A percentile compares a stretch with the other conserved stretches of the same genome.
Conservation (phyloP, 1,140 invertebrate species). For the Dendroctonus ponderosae region DNA sequence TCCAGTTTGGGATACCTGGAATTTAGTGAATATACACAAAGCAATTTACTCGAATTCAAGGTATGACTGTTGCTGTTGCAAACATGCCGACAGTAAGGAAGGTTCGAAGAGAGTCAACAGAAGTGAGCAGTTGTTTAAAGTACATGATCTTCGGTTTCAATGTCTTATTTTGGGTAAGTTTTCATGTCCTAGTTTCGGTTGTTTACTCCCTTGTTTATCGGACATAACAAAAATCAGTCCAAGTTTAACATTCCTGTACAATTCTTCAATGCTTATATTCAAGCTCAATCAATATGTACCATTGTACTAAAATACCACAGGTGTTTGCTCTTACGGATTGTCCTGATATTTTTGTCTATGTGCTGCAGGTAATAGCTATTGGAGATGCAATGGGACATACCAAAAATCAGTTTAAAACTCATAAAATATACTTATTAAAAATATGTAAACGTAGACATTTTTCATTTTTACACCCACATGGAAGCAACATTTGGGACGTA, state of each 20-base stretch:
- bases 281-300: too few species aligned
- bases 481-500: too few species aligned
- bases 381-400: too few species aligned
- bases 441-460: too few species aligned
- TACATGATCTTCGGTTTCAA: conserved; percentile 97
- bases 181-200: not conserved
- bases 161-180: conserved; percentile 92
- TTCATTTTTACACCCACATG: too few species aligned
- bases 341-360: too few species aligned
- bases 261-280: too few species aligned
- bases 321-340: not conserved
- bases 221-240: not conserved
- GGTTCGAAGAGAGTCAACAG: conserved; percentile 81
- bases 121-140: conserved; percentile 96
- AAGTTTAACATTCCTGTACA: not conserved
- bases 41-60: conserved; percentile 8
- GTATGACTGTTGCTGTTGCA: conserved; percentile 50
- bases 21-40: conserved; percentile 20
- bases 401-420: too few species aligned
- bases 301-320: not conserved
- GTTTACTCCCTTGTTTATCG: not conserved
- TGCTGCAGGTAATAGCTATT: too few species aligned
- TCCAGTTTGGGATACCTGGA: conserved; percentile 4
- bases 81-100: conserved; percentile 60
- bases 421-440: too few species aligned